Base-by-base conservation (phyloP, 53 echinoderm and acorn worm genomes). In the Paelopatides confundens region DNA sequence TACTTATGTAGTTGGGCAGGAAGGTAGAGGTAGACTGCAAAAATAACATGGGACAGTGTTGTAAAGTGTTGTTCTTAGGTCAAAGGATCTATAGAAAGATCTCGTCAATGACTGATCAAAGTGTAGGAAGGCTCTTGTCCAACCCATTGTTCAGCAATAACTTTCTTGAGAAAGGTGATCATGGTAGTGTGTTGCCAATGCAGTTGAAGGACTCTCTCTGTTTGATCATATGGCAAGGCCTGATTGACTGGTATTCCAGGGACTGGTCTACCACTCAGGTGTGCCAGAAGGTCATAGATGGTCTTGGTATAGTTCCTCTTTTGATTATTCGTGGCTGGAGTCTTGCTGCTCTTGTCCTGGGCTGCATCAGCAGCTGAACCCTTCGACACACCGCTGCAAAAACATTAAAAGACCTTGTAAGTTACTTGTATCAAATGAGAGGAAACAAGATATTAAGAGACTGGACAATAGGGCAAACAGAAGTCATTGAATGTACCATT, bases 201-300 rank as follows among this genome's bases (percentile, higher is more conserved):
- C 3, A 97, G 90, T 66, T 97, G 98, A 21, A 93, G 89, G 31
- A 94, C 98, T 86, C 94, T 95, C 87, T 97, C 98, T 2, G 98
- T 95, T 5, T 95, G 92, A 85, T 97, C 94, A 4, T 85, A 86
- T 28, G 98, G 98, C 27, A 97, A 77, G 38, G 98, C 95, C 78
- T 97, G 98, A 82, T 97, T 95, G 82, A 97, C 95, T 67, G 98
- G 98, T 74, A 97, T 97, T 28, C 98, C 98, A 26, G 98, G 98
- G 10, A 97, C 93, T 71, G 93, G 86, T n/a, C 93, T 85, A 0
- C 98, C 98, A 35, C 95, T 97, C 65, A 97, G 89, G 82, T 97
- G 98, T 23, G 98, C 98, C 92, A 97, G 91, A 79, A 97, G 87
- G 85, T 97, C 98, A 76, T 95, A 97, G 89, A 97, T 92, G 62